phyloP scores from a whole-genome alignment of 2,797 vertebrate genomes.

The Sebastes paucispinis region DNA sequence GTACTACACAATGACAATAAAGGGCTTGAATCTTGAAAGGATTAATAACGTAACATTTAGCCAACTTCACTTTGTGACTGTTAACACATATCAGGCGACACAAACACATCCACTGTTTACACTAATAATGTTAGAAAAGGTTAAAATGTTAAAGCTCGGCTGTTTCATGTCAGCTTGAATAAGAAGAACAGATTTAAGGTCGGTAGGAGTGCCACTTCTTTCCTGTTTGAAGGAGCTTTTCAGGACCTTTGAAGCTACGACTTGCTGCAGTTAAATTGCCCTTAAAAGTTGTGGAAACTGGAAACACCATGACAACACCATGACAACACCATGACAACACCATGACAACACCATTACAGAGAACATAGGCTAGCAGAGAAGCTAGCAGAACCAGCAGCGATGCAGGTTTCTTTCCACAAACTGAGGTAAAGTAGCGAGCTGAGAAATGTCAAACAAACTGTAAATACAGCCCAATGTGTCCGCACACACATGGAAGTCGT shows the following conservation, averaged over 20 bases:
- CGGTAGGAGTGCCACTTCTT: rapidly evolving
- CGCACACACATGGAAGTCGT: rapidly evolving
- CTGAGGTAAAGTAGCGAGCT: not conserved
- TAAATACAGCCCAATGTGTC: rapidly evolving
- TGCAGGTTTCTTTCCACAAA: not conserved
- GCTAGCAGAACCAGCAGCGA: constrained; percentile 13
- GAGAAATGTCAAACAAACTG: not conserved
- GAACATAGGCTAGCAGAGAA: not conserved
- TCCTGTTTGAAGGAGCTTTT: not conserved
- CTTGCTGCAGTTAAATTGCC: rapidly evolving
- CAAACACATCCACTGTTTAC: not conserved
- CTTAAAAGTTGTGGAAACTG: not conserved
- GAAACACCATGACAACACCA: not conserved
- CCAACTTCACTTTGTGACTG: not conserved
- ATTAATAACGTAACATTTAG: not conserved
- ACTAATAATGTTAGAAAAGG: not conserved
- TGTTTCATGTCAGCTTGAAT: not conserved
- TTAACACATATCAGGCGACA: not conserved
- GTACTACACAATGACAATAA: too few species aligned
- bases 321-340: too few species aligned
- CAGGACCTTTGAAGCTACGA: not conserved
- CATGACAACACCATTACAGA: not conserved
- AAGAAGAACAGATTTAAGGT: not conserved
- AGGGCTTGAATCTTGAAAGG: not conserved
- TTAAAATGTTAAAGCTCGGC: not conserved